Evolutionary conservation across 2,113 vertebrate genomes (phyloP).

Genomic region (Castor canadensis): DNA sequence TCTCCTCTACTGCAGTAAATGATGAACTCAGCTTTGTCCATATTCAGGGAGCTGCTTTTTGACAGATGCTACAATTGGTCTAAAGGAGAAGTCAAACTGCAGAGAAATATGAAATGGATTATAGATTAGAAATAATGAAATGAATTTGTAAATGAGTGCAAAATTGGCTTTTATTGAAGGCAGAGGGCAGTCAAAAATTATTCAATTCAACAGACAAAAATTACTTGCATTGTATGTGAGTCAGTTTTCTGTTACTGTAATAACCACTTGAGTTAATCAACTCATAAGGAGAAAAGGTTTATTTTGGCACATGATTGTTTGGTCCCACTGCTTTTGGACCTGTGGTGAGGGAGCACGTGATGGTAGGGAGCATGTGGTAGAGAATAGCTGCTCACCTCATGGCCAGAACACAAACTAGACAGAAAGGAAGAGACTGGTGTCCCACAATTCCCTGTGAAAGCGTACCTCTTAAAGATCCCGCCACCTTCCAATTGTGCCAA

Average conservation of each 20-base stretch:
- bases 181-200: not conserved
- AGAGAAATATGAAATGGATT: not conserved
- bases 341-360: not conserved
- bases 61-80: not conserved
- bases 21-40: not conserved
- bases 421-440: not conserved
- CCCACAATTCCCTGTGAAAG: not conserved
- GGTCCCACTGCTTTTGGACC: not conserved
- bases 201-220: conserved; percentile 15
- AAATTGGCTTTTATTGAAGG: not conserved
- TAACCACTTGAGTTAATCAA: not conserved
- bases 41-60: not conserved
- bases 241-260: not conserved
- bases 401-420: not conserved
- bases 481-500: not conserved
- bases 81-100: not conserved
- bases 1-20: not conserved
- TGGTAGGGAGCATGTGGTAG: not conserved
- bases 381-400: not conserved
- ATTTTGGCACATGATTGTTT: not conserved
- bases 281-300: not conserved
- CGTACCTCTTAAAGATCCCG: not conserved
- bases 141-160: not conserved
- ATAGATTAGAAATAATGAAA: not conserved
- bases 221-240: not conserved